phyloP scores from a whole-genome alignment of 2,113 vertebrate species.

The Leucopsar rothschildi region DNA sequence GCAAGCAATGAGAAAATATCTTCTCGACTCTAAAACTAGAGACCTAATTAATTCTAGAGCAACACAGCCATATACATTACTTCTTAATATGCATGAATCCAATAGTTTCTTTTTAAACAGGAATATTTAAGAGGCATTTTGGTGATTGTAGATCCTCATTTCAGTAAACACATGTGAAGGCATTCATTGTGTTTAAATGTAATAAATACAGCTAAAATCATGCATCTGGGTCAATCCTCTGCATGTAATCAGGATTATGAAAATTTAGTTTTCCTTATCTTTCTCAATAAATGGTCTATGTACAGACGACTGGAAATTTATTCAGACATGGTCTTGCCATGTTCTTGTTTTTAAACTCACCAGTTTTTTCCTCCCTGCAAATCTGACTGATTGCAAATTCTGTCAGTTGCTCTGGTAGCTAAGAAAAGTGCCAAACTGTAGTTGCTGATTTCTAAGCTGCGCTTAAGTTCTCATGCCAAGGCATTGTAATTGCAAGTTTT shows the following conservation, averaged over 20 bases:
- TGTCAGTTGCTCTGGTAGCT: not conserved
- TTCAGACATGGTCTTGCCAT: slow-evolving; percentile 28
- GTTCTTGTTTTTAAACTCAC: slow-evolving; percentile 20
- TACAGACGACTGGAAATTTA: slow-evolving; percentile 34
- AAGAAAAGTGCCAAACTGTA: not conserved
- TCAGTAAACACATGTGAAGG: slow-evolving; percentile 47
- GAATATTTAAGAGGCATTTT: slow-evolving; percentile 20
- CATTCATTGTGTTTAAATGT: slow-evolving; percentile 42
- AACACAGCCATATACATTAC: not conserved
- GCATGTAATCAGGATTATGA: slow-evolving; percentile 65
- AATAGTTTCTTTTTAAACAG: slow-evolving; percentile 23
- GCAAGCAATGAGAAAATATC: slow-evolving; percentile 58
- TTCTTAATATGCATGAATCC: slow-evolving; percentile 36
- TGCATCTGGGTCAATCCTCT: slow-evolving; percentile 64
- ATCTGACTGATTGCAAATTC: not conserved
- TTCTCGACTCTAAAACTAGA: slow-evolving; percentile 48
- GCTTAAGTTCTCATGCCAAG: not conserved
- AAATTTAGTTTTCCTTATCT: slow-evolving; percentile 58
- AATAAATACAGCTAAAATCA: slow-evolving; percentile 58
- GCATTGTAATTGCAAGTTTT: not conserved
- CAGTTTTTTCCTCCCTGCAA: not conserved
- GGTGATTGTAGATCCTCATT: slow-evolving; percentile 28
- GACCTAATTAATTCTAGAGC: slow-evolving; percentile 46
- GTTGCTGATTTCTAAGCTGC: not conserved
- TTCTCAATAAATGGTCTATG: slow-evolving; percentile 34